A percentile compares a stretch with the other conserved stretches of the same genome.
phyloP scores from a whole-genome alignment of 1,140 invertebrate species.

The Wiebesia pumilae region DNA sequence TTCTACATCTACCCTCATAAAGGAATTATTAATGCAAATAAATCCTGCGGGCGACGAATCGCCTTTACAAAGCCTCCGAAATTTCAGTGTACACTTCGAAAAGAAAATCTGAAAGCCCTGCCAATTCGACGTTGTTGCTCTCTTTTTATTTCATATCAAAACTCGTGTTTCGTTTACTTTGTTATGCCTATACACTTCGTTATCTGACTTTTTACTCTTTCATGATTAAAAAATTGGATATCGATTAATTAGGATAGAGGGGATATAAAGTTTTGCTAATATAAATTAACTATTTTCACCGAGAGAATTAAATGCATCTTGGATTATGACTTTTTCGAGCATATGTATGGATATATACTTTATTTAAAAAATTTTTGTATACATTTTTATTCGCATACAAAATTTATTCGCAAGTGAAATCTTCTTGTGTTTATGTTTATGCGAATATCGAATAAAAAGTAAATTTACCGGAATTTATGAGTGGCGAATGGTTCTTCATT shows the following conservation, averaged over 20 bases:
- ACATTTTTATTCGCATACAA: background rate
- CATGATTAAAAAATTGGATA: constrained; percentile 36
- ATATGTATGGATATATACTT: background rate
- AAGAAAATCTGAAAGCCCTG: constrained; percentile 25
- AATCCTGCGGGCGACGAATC: constrained; percentile 22
- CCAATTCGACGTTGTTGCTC: background rate
- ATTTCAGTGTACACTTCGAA: constrained; percentile 14
- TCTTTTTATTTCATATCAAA: background rate
- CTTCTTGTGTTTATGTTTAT: background rate
- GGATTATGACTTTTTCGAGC: constrained; percentile 29
- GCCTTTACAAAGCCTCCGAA: constrained; percentile 7
- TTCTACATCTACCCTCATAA: background rate
- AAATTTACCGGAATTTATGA: background rate
- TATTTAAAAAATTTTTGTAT: background rate
- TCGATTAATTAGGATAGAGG: constrained; percentile 34
- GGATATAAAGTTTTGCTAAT: background rate
- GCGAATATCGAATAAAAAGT: constrained; percentile 10
- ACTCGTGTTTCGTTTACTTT: background rate
- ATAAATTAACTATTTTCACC: constrained; percentile 29
- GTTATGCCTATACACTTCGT: background rate
- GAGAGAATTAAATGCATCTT: constrained; percentile 19
- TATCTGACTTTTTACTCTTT: constrained; percentile 8
- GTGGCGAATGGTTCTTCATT: background rate
- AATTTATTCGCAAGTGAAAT: background rate
- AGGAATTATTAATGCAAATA: constrained; percentile 43